Evolutionary conservation across 2,888 invertebrate genomes (phyloP), one percentile per base, ranked within the genome.

Genomic region (Lapara coniferarum): DNA sequence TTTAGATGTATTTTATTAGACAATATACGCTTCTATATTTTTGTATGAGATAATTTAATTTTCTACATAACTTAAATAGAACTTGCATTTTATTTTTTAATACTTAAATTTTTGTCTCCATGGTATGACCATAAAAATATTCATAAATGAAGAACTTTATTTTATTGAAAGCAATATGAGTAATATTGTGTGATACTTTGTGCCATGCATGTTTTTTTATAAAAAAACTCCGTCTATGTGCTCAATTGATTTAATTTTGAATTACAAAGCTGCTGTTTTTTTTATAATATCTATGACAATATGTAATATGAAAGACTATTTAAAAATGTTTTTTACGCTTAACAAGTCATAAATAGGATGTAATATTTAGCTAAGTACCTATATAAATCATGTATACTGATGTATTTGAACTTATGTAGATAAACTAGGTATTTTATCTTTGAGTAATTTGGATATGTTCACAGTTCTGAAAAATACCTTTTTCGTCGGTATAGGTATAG

Each of bases 21-120:
- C 59, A 63, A 46, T 63, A 63, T 63, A 46, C 46, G 44, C 46
- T 63, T 63, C 19, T 49, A 63, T 49, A 63, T 63, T 49, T 63
- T 49, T 63, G 13, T 63, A 63, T 49, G 12, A 63, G 4, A 63
- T 16, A 16, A 19, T 19, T 63, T 58, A 58, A 30, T 30, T 58
- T 37, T 13, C 10, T 51, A 51, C 10, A 0, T 3, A 13, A 51
- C 51, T 51, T 13, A 12, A 10, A 51, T 4, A 13, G 51, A 51
- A 3, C 3, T 51, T 51, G 51, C 3, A 51, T 12, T 7, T 12
- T 12, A 51, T 51, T 37, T 8, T 37, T 37, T 37, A 37, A 37
- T 37, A 8, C 25, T 46, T 46, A 46, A 1, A 51, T 51, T 51
- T 51, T 37, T 37, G 25, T 37, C 8, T 37, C 37, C 0, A 37